These are phyloP conservation scores for Glyphotaelius pellucidus DNA, from an alignment of 2,888 invertebrate species.

Conservation along the genomic window DNA sequence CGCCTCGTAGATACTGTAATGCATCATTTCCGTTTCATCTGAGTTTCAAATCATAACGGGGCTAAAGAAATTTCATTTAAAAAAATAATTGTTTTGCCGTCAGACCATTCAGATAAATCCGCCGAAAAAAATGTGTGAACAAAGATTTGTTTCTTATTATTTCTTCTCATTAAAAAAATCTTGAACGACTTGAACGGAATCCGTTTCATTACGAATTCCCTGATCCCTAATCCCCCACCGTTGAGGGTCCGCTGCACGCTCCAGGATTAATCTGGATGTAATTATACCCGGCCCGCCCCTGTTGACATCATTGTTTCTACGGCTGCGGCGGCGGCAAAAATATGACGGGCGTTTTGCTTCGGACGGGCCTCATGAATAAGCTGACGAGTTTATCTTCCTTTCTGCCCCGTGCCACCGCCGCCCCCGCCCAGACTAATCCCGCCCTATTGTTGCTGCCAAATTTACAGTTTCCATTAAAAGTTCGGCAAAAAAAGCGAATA, in stretches of 20 bases:
- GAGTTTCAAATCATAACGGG: too few relatives aligned
- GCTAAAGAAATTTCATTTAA: too few relatives aligned
- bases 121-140: too few relatives aligned
- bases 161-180: background rate
- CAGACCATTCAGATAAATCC: too few relatives aligned
- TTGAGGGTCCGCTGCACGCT: constrained; percentile 4
- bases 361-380: constrained; percentile 57
- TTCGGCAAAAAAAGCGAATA: background rate
- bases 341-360: constrained; percentile 50
- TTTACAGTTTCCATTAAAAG: constrained; percentile 13
- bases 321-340: constrained; percentile 53
- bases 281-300: constrained; percentile 40
- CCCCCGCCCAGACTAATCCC: background rate
- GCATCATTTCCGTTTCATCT: too few relatives aligned
- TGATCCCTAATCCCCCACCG: background rate
- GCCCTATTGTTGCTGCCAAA: constrained; percentile 25
- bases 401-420: constrained; percentile 40
- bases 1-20: too few relatives aligned
- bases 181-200: background rate
- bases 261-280: constrained; percentile 52
- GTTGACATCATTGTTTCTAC: constrained; percentile 58
- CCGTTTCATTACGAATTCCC: background rate
- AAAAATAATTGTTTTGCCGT: too few relatives aligned
- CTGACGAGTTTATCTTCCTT: constrained; percentile 60
- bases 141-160: background rate